phyloP scores from a whole-genome alignment of 1,140 invertebrate species.

The Euschistus heros region DNA sequence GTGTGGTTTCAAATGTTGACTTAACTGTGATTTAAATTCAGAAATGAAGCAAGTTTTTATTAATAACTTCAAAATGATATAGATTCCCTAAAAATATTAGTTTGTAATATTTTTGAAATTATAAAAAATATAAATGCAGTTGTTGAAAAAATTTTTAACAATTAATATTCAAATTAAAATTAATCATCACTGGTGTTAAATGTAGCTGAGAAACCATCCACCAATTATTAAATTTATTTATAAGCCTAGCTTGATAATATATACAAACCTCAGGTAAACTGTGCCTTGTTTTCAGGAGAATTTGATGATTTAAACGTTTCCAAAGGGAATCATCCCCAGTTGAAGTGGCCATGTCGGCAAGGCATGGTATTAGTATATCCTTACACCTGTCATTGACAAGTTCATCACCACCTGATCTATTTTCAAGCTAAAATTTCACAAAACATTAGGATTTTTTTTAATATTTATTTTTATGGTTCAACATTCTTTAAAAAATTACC shows the following conservation, averaged over 20 bases:
- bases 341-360: constrained; percentile 70
- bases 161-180: no score
- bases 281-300: constrained; percentile 75
- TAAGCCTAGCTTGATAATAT: not conserved
- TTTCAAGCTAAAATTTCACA: constrained; percentile 50
- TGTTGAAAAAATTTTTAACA: not conserved
- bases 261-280: not conserved
- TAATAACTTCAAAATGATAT: no score
- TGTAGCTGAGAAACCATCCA: not conserved
- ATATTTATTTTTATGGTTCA: not conserved
- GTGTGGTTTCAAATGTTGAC: no score
- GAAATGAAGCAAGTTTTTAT: no score
- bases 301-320: constrained; percentile 81
- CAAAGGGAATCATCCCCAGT: constrained; percentile 73
- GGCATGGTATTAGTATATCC: constrained; percentile 58
- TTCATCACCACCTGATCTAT: constrained; percentile 52
- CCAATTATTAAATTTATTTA: not conserved
- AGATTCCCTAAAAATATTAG: no score
- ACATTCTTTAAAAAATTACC: constrained; percentile 32
- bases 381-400: constrained; percentile 47
- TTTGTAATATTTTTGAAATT: not conserved
- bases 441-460: not conserved
- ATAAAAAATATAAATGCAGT: not conserved
- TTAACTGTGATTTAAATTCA: no score
- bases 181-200: no score